These are phyloP conservation scores for Cydia amplana DNA, from an alignment of 1,140 invertebrate genomes.

Conservation along the genomic window DNA sequence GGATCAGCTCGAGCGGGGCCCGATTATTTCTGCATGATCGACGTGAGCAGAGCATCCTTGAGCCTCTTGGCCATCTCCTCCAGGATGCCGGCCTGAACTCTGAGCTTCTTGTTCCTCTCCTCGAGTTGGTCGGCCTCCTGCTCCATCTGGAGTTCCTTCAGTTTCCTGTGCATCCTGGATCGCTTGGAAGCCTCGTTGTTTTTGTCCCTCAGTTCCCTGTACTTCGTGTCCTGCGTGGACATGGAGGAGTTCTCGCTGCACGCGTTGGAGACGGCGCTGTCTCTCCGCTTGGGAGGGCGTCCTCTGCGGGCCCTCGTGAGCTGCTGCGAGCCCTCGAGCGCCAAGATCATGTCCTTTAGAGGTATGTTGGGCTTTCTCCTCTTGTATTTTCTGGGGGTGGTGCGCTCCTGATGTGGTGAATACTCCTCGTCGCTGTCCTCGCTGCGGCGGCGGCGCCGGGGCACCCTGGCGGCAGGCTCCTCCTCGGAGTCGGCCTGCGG, in stretches of 20 bases:
- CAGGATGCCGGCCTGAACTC: conserved; percentile 63
- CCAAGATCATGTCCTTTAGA: conserved; percentile 68
- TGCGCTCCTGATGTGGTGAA: conserved; percentile 58
- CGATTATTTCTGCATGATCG: conserved; percentile 63
- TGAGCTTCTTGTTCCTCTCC: conserved; percentile 69
- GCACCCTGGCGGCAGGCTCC: conserved; percentile 49
- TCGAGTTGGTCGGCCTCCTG: conserved; percentile 67
- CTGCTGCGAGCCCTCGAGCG: conserved; percentile 63
- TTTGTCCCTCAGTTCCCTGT: conserved; percentile 84
- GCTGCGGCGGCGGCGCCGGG: conserved; percentile 54
- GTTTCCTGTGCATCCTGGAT: conserved; percentile 86
- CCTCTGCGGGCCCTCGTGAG: conserved; percentile 62
- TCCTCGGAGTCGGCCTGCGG: conserved; percentile 64
- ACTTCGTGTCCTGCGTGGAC: conserved; percentile 74
- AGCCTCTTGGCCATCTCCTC: conserved; percentile 71
- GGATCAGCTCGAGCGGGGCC: not conserved
- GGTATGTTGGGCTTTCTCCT: conserved; percentile 64
- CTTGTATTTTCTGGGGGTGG: conserved; percentile 54
- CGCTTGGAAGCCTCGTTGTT: conserved; percentile 88
- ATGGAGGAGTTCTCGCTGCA: conserved; percentile 66
- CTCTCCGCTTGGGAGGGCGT: conserved; percentile 66
- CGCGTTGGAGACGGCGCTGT: conserved; percentile 66
- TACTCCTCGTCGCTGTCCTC: conserved; percentile 73
- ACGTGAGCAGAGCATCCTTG: conserved; percentile 68
- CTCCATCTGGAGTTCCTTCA: conserved; percentile 81